A percentile compares a stretch with the other conserved stretches of the same genome.
Evolutionary conservation across 1,140 invertebrate genomes (phyloP).

Genomic region (Acromyrmex charruanus): DNA sequence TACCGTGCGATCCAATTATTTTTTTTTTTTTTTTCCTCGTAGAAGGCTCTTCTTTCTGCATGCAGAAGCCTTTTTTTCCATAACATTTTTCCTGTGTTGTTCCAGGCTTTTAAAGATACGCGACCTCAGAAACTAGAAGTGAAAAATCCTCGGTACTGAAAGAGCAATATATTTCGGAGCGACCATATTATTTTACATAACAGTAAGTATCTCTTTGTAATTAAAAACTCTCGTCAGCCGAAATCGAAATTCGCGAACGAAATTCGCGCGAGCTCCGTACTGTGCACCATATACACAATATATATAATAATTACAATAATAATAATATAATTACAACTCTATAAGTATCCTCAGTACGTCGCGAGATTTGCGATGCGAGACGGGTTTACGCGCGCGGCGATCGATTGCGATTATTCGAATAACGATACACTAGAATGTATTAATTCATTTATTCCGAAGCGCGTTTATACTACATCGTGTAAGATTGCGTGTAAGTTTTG

Average conservation of each 20-base stretch:
- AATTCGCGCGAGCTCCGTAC: constrained; percentile 28
- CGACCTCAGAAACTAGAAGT: constrained; percentile 9
- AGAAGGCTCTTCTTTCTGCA: neutral
- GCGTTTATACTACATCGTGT: constrained; percentile 74
- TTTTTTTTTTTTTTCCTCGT: neutral
- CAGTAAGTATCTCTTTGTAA: constrained; percentile 17
- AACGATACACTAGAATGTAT: constrained; percentile 75
- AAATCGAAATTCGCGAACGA: constrained; percentile 28
- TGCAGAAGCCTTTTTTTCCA: neutral
- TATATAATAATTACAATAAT: constrained; percentile 29
- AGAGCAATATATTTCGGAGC: constrained; percentile 44
- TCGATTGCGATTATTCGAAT: constrained; percentile 75
- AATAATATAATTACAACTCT: constrained; percentile 32
- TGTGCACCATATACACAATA: constrained; percentile 38
- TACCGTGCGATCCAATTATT: constrained; percentile 1
- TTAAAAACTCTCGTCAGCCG: constrained; percentile 23
- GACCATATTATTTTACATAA: constrained; percentile 41
- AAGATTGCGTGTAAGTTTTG: constrained; percentile 73
- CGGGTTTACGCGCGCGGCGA: constrained; percentile 72
- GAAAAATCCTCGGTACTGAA: constrained; percentile 32
- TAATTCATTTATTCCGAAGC: constrained; percentile 74
- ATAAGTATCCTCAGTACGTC: constrained; percentile 9
- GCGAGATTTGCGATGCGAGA: constrained; percentile 55
- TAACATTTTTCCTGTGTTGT: constrained; percentile 9
- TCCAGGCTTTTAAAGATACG: constrained; percentile 23